Conservation (phyloP, 2,888 invertebrate species). For the Oscheius sp. region DNA sequence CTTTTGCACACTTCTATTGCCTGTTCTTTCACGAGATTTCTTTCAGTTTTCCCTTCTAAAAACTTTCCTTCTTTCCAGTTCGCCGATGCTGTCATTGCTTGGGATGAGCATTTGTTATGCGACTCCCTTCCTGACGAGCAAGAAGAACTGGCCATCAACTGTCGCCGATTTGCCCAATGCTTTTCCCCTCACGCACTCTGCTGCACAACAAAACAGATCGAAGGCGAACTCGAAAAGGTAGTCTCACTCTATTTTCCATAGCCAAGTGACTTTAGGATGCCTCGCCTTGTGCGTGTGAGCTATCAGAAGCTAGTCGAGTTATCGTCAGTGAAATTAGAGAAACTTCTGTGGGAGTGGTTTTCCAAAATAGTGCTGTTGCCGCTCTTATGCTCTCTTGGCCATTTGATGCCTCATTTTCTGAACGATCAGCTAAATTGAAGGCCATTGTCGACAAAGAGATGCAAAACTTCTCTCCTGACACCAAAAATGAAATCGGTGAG, state of each 20-base stretch:
- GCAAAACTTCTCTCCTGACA: slow-evolving; percentile 43
- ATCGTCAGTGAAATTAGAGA: slow-evolving; percentile 46
- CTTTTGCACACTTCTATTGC: background rate
- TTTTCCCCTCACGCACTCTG: slow-evolving; percentile 52
- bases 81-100: slow-evolving; percentile 44
- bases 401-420: slow-evolving; percentile 42
- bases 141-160: slow-evolving; percentile 46
- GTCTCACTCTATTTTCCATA: background rate
- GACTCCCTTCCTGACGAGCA: slow-evolving; percentile 40
- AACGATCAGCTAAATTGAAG: slow-evolving; percentile 38
- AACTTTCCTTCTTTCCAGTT: slow-evolving; percentile 39
- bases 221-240: slow-evolving; percentile 35
- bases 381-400: slow-evolving; percentile 58
- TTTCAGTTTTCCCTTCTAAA: too few relatives aligned
- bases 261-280: background rate
- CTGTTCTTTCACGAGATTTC: too few relatives aligned
- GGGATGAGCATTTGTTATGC: slow-evolving; percentile 50
- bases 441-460: slow-evolving; percentile 35
- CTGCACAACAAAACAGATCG: slow-evolving; percentile 48
- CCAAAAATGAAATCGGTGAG: slow-evolving; percentile 51
- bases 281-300: slow-evolving; percentile 28
- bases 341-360: slow-evolving; percentile 42
- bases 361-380: slow-evolving; percentile 47
- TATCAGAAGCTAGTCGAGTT: slow-evolving; percentile 38
- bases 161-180: slow-evolving; percentile 50